Conservation (phyloP, 92 coral and sea anemone species). For the Phenganax stokvisi region DNA sequence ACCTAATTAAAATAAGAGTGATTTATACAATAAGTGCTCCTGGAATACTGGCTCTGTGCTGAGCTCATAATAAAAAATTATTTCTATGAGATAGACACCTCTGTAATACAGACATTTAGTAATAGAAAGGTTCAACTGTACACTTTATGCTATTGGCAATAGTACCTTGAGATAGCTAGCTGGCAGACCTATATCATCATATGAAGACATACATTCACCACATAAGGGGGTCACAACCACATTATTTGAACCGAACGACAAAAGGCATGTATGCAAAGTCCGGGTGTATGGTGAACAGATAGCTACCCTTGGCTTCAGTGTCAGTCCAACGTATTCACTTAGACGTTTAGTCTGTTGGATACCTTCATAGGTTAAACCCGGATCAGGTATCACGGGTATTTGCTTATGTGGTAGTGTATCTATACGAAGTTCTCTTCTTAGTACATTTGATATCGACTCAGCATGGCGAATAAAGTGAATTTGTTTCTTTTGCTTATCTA, state of each 20-base stretch:
- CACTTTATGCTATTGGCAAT: no score
- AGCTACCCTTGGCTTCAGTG: constrained; percentile 26
- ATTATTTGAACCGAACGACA: constrained; percentile 36
- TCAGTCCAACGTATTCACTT: constrained; percentile 16
- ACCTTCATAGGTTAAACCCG: constrained; percentile 23
- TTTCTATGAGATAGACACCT: no score
- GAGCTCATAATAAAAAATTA: no score
- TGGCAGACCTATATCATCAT: constrained; percentile 47
- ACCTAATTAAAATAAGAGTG: no score
- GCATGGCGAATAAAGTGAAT: constrained; percentile 39
- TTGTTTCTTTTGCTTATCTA: not conserved
- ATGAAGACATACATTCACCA: constrained; percentile 42
- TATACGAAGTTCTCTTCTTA: constrained; percentile 21
- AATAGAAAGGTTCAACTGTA: no score
- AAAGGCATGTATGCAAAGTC: constrained; percentile 47
- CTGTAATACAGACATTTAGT: no score
- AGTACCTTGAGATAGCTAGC: constrained; percentile 32
- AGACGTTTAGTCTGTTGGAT: constrained; percentile 31
- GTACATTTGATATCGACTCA: constrained; percentile 20
- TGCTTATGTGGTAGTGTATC: constrained; percentile 6
- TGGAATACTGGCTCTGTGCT: no score
- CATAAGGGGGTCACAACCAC: constrained; percentile 46
- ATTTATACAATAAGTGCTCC: no score
- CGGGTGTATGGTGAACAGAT: constrained; percentile 50
- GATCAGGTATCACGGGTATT: constrained; percentile 27